A percentile compares a stretch with the other conserved stretches of the same genome.
These are phyloP conservation scores for Palythoa caribaeorum DNA, from an alignment of 92 coral and sea anemone genomes.

Conservation along the genomic window DNA sequence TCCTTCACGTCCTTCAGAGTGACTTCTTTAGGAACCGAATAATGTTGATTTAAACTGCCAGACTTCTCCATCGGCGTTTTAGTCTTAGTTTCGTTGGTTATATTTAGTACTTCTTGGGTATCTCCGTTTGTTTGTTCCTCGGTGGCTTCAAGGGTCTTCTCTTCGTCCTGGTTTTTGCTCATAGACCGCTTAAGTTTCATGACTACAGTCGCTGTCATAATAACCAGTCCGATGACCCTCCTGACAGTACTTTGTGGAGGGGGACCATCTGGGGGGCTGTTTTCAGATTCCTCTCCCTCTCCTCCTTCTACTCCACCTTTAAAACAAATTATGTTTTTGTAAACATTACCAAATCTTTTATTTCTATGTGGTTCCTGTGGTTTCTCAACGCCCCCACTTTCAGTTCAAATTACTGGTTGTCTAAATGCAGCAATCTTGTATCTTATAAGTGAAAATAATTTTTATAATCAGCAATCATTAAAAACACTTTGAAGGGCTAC, in stretches of 20 bases:
- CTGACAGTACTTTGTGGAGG: constrained; percentile 64
- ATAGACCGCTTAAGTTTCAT: constrained; percentile 68
- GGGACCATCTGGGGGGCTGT: constrained; percentile 49
- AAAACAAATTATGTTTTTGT: not conserved
- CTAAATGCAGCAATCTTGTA: not conserved
- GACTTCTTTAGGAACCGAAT: not conserved
- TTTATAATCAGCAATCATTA: too few relatives aligned
- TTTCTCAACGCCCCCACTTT: not conserved
- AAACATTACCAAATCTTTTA: not conserved
- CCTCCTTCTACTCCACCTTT: constrained; percentile 69
- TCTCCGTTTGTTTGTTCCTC: constrained; percentile 17
- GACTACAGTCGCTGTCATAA: constrained; percentile 68
- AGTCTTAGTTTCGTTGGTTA: not conserved
- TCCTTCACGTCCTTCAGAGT: constrained; percentile 22
- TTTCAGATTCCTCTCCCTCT: constrained; percentile 37
- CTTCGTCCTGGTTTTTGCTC: constrained; percentile 51
- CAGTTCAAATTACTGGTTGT: not conserved
- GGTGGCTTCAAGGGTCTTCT: constrained; percentile 7
- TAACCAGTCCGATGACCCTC: constrained; percentile 75
- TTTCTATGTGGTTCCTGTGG: not conserved
- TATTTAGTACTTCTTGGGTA: not conserved
- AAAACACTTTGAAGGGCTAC: too few relatives aligned
- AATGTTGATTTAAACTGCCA: not conserved
- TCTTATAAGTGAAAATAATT: not conserved
- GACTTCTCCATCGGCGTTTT: not conserved